A percentile compares a stretch with the other conserved stretches of the same genome.
phyloP scores from a whole-genome alignment of 2,888 invertebrate species.

The Hirtodrosophila histrioides region DNA sequence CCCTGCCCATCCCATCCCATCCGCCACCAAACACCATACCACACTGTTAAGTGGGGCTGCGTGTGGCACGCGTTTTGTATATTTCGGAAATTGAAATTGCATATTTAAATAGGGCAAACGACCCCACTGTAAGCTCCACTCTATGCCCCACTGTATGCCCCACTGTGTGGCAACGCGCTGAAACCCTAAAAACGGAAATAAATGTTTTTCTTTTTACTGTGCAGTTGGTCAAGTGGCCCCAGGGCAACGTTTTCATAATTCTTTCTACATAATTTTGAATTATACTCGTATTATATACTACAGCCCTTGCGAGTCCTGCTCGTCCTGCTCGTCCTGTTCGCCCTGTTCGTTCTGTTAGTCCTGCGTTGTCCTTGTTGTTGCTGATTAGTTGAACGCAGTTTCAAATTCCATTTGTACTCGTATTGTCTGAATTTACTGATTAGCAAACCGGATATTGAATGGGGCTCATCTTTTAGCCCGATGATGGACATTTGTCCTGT shows the following conservation, averaged over 20 bases:
- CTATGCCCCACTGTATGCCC: no score
- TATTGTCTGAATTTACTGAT: conserved; percentile 18
- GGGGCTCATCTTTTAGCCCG: conserved; percentile 1
- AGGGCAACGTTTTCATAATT: conserved; percentile 23
- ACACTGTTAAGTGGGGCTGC: conserved; percentile 43
- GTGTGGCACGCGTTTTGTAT: conserved; percentile 64
- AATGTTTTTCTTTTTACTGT: conserved; percentile 14
- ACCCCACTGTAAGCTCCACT: conserved; percentile 13
- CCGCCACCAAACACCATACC: background rate
- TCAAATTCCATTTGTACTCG: conserved; percentile 26
- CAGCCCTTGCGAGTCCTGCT: no score
- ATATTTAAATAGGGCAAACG: conserved; percentile 71
- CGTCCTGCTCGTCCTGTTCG: no score
- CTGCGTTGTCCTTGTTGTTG: background rate
- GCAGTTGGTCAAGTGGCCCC: conserved; percentile 28
- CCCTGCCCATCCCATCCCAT: background rate
- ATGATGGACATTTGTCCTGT: background rate
- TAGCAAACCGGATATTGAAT: conserved; percentile 43
- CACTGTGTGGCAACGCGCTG: background rate
- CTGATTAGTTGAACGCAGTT: conserved; percentile 15
- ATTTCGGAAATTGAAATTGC: conserved; percentile 81
- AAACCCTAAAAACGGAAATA: conserved; percentile 26
- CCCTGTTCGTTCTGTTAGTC: background rate
- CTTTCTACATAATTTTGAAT: background rate
- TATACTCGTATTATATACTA: no score